Percentiles rank a stretch among this genome's conserved stretches.
These are phyloP conservation scores for Buathra laborator DNA, from an alignment of 2,888 invertebrate genomes.

Conservation along the genomic window DNA sequence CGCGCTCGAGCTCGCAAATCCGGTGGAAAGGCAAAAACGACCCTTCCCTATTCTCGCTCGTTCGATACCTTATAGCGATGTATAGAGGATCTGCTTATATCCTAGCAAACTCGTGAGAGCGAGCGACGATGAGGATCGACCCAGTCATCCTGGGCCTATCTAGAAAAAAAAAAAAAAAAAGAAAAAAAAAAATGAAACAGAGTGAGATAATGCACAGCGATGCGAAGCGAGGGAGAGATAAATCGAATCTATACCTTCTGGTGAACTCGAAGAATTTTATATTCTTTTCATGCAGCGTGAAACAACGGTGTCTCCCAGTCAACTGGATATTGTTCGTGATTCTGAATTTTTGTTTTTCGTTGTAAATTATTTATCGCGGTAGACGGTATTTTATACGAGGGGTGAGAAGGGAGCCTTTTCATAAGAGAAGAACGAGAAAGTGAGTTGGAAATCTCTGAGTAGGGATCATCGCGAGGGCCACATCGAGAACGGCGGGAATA, in stretches of 20 bases:
- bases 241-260: constrained; percentile 24
- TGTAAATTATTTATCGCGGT: constrained; percentile 57
- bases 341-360: constrained; percentile 42
- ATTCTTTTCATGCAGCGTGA: background rate
- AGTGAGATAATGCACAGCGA: constrained; percentile 21
- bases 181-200: constrained; percentile 8
- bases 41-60: constrained; percentile 51
- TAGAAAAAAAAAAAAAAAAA: constrained; percentile 11
- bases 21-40: constrained; percentile 12
- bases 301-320: background rate
- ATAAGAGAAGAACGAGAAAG: constrained; percentile 35
- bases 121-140: constrained; percentile 52
- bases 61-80: constrained; percentile 50
- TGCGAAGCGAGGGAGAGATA: constrained; percentile 12
- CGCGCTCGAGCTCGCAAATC: constrained; percentile 53
- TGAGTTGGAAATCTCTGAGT: constrained; percentile 58
- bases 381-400: background rate
- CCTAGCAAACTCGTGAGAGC: constrained; percentile 27
- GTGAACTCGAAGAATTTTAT: constrained; percentile 34
- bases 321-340: constrained; percentile 9
- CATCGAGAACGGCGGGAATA: constrained; percentile 69
- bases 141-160: constrained; percentile 46
- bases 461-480: constrained; percentile 57
- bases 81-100: constrained; percentile 12
- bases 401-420: constrained; percentile 42